Evolutionary conservation across 2,888 invertebrate genomes (phyloP).

Genomic region (Chrysomela aeneicollis): DNA sequence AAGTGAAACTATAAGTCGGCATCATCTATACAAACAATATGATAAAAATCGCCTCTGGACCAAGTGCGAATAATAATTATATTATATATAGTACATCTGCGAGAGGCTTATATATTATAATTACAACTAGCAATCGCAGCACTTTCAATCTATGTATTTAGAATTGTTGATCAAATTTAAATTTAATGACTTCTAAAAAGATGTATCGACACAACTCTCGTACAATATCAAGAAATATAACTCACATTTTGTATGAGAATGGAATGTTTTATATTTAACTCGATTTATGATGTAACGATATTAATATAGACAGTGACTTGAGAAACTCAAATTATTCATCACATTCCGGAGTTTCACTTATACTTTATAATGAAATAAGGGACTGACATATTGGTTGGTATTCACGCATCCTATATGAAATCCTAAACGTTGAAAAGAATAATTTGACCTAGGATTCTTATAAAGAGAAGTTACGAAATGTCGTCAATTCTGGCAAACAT

Average conservation of each 20-base stretch:
- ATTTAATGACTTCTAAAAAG: constrained; percentile 49
- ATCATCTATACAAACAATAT: constrained; percentile 46
- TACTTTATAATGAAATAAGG: too few relatives aligned
- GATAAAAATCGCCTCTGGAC: constrained; percentile 54
- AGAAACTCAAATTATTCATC: constrained; percentile 21
- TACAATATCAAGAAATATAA: constrained; percentile 46
- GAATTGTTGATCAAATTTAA: constrained; percentile 58
- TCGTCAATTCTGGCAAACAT: too few relatives aligned
- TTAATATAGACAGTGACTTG: constrained; percentile 43
- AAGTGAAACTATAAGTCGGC: constrained; percentile 52
- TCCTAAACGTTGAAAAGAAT: too few relatives aligned
- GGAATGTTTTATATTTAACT: constrained; percentile 56
- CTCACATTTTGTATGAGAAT: constrained; percentile 43
- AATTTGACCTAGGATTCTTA: too few relatives aligned
- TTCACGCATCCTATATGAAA: too few relatives aligned
- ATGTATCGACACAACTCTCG: constrained; percentile 57
- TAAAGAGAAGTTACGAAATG: too few relatives aligned
- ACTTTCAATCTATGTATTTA: constrained; percentile 57
- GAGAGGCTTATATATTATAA: constrained; percentile 59
- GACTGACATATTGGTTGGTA: too few relatives aligned
- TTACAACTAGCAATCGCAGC: constrained; percentile 59
- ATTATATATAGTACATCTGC: constrained; percentile 60
- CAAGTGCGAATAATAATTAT: constrained; percentile 52
- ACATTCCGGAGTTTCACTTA: neutral
- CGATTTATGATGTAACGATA: constrained; percentile 54